Percentiles rank a stretch among this genome's conserved stretches.
Conservation (phyloP, 2,797 vertebrate species). For the Hypotaenidia philippensis region DNA sequence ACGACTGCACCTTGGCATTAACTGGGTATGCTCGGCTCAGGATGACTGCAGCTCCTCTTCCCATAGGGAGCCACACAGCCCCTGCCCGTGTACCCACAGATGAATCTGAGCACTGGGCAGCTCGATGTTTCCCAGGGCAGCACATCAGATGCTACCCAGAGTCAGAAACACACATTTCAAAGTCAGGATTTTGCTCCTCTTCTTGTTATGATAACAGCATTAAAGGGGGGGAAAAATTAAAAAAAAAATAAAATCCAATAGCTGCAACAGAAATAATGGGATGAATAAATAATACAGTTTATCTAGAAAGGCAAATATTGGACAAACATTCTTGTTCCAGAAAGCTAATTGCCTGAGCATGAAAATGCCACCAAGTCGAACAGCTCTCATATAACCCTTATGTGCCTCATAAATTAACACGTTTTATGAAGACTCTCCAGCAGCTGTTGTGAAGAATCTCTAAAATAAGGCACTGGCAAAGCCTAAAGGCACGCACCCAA, state of each 20-base stretch:
- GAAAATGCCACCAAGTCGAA: slow-evolving; percentile 46
- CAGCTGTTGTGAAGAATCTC: slow-evolving; percentile 34
- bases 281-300: slow-evolving; percentile 70
- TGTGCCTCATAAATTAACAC: slow-evolving; percentile 60
- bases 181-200: slow-evolving; percentile 22
- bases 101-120: slow-evolving; percentile 22
- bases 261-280: slow-evolving; percentile 54
- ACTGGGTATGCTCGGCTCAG: slow-evolving; percentile 38
- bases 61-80: slow-evolving; percentile 56
- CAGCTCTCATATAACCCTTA: slow-evolving; percentile 43
- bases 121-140: slow-evolving; percentile 46
- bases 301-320: slow-evolving; percentile 59
- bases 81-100: slow-evolving; percentile 50
- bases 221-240: neutral
- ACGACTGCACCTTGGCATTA: slow-evolving; percentile 50
- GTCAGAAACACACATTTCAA: slow-evolving; percentile 27
- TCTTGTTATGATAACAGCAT: slow-evolving; percentile 12
- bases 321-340: slow-evolving; percentile 48
- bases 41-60: slow-evolving; percentile 51
- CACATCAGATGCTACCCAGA: slow-evolving; percentile 21
- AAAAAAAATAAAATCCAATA: neutral
- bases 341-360: slow-evolving; percentile 67
- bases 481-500: neutral
- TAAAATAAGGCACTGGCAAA: neutral
- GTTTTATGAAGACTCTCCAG: slow-evolving; percentile 39